Conservation (phyloP, 2,888 invertebrate genomes). For the Coremacera marginata region DNA sequence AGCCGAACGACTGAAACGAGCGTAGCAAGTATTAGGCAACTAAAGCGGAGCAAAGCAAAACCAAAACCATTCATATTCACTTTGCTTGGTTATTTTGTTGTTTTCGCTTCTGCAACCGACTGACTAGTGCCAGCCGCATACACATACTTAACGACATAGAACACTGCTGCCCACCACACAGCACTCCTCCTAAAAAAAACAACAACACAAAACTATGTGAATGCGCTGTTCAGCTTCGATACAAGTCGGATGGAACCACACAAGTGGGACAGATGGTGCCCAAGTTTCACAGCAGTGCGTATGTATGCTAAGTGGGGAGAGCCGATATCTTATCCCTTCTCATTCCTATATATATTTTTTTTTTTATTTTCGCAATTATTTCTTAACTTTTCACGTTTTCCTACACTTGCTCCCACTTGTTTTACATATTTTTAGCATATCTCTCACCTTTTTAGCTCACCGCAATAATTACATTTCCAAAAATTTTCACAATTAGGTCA, state of each 20-base stretch:
- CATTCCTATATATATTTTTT: neutral
- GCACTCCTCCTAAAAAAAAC: constrained; percentile 34
- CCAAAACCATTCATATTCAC: constrained; percentile 35
- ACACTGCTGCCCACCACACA: constrained; percentile 33
- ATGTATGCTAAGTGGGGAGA: neutral
- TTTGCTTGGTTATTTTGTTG: constrained; percentile 15
- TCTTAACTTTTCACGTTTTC: neutral
- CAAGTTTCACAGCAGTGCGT: constrained; percentile 15
- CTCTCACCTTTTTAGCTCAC: no score
- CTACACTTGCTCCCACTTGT: neutral
- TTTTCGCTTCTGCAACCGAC: constrained; percentile 26
- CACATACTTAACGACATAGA: neutral
- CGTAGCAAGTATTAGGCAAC: constrained; percentile 35
- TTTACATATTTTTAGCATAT: neutral
- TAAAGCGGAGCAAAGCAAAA: constrained; percentile 37
- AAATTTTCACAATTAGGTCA: no score
- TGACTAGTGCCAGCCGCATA: neutral
- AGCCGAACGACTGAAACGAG: constrained; percentile 36
- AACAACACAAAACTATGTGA: constrained; percentile 42
- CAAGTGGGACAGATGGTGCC: constrained; percentile 26
- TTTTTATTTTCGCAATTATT: neutral
- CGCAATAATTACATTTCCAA: no score
- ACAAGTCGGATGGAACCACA: constrained; percentile 5
- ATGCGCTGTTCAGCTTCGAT: constrained; percentile 10
- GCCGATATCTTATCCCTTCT: neutral